Evolutionary conservation across 2,888 invertebrate genomes (phyloP), one percentile per base, ranked within the genome.

Genomic region (Boloria euphrosyne): DNA sequence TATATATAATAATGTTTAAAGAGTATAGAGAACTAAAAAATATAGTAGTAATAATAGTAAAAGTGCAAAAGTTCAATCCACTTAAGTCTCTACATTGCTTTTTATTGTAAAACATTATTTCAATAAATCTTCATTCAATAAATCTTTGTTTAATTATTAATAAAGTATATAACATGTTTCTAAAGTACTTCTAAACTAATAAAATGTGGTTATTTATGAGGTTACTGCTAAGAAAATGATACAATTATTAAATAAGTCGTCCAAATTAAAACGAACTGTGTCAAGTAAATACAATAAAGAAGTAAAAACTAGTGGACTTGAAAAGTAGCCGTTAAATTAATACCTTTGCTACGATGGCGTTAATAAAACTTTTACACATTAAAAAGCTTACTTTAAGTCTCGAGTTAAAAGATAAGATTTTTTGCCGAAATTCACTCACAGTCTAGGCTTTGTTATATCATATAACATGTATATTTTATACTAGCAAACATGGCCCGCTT

Each of bases 291-390:
- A 43, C 49, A 47, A 43, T 59, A 46, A 46, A 49, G 16, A 16
- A 49, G 16, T 2, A 31, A 47, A 49, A 43, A 44, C n/a, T n/a
- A 13, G 10, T 5, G 31, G 18, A 46, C 17, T 16, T 14, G 38
- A 46, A 27, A 44, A 52, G 14, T 50, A 54, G 38, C 54, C 18
- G 18, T 59, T 60, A 54, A 65, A 58, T 51, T 14, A 64, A 60
- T 64, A 31, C 67, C 22, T 57, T 61, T 47, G 16, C 27, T 59
- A 51, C 43, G 38, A 47, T 57, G 52, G 52, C 38, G 57, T 22
- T 57, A 57, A 49, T 58, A 67, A 38, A 46, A 50, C 44, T 31
- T 46, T 14, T 22, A 52, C 57, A 61, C 52, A 67, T 65, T 61
- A 65, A 61, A 66, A 57, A 53, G 16, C 51, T 53, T 18, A 55